Evolutionary conservation across 2,113 vertebrate genomes (phyloP).

Genomic region (Oreochromis niloticus): DNA sequence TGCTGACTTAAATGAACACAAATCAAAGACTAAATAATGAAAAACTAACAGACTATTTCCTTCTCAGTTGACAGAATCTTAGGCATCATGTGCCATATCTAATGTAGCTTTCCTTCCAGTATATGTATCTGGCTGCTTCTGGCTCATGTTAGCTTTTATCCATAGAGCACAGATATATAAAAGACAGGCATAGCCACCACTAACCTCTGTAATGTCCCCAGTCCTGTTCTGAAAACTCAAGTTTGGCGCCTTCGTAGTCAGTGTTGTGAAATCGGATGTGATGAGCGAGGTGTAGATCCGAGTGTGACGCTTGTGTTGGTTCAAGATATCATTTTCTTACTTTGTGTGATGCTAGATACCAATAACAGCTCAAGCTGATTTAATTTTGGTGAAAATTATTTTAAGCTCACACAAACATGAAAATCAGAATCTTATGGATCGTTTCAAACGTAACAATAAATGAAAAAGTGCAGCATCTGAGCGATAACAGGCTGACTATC

Average conservation of each 20-base stretch:
- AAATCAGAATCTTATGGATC: not conserved
- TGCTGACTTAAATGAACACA: not conserved
- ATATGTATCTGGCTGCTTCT: not conserved
- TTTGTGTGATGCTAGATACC: not conserved
- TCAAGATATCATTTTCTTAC: not conserved
- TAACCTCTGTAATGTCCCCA: not conserved
- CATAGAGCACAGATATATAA: not conserved
- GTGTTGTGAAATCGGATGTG: not conserved
- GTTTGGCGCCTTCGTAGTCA: not conserved
- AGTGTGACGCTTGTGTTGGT: not conserved
- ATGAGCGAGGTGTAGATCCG: not conserved
- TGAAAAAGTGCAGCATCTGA: not conserved
- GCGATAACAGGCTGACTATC: not conserved
- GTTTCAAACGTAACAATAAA: not conserved
- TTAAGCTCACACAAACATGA: not conserved
- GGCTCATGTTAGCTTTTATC: not conserved
- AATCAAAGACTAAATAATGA: not conserved
- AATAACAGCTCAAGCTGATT: not conserved
- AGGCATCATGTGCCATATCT: not conserved
- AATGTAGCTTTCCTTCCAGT: fast-evolving
- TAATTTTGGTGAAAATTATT: not conserved
- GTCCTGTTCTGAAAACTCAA: not conserved
- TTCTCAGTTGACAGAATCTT: not conserved
- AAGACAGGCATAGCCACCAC: not conserved
- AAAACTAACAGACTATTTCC: not conserved